A percentile compares a stretch with the other conserved stretches of the same genome.
phyloP scores from a whole-genome alignment of 2,888 invertebrate genomes.

The Ctenicera cuprea region DNA sequence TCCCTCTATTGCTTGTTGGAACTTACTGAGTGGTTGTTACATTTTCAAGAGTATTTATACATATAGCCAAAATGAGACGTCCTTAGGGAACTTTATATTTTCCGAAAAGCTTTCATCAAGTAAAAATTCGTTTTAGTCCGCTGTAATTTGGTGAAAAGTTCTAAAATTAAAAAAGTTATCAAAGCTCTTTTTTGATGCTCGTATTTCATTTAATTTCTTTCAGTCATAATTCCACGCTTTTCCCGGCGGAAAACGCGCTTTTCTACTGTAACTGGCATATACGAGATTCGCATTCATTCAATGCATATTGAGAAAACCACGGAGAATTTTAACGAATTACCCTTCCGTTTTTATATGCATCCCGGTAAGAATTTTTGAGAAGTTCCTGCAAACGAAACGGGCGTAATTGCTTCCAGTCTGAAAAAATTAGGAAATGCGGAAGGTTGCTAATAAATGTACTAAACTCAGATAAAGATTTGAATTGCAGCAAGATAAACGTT shows the following conservation, averaged over 20 bases:
- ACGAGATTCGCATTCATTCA: not conserved
- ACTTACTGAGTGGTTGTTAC: not conserved
- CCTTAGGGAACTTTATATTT: not conserved
- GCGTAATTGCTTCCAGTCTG: too few relatives aligned
- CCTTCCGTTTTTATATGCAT: not conserved
- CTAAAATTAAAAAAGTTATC: conserved; percentile 29
- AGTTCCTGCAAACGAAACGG: too few relatives aligned
- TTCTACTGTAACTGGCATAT: not conserved
- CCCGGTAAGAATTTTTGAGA: too few relatives aligned
- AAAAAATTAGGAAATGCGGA: too few relatives aligned
- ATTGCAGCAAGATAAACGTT: too few relatives aligned
- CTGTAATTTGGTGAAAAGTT: conserved; percentile 11
- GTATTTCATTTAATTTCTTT: conserved; percentile 15
- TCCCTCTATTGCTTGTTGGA: not conserved
- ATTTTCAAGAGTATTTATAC: not conserved
- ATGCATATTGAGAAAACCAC: not conserved
- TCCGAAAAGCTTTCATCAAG: conserved; percentile 11
- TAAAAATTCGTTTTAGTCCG: conserved; percentile 1
- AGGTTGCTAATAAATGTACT: too few relatives aligned
- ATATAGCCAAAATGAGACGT: not conserved
- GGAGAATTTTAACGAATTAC: not conserved
- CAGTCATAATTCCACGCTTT: not conserved
- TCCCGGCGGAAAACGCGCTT: not conserved
- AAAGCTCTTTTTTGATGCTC: conserved; percentile 7
- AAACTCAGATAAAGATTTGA: too few relatives aligned